These are phyloP conservation scores for Loxodonta africana DNA, from an alignment of 2,113 vertebrate species.

Conservation along the genomic window DNA sequence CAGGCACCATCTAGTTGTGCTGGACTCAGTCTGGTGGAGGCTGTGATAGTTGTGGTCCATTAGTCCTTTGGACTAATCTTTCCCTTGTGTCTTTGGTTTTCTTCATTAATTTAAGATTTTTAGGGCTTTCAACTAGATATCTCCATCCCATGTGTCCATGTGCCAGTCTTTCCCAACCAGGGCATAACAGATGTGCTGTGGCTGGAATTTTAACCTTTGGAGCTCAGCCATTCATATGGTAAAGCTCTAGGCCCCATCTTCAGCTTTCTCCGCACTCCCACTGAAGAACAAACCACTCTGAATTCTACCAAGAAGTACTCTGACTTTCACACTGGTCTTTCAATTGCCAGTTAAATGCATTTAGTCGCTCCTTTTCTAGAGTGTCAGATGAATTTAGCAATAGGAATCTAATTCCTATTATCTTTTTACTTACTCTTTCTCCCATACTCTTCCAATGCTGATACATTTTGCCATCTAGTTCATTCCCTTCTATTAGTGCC, in stretches of 20 bases:
- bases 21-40: too few relatives aligned
- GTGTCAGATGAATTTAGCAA: neutral
- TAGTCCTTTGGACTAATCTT: too few relatives aligned
- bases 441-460: neutral
- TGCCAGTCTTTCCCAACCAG: neutral
- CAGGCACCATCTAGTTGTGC: too few relatives aligned
- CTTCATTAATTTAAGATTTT: neutral
- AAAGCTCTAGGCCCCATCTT: neutral
- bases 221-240: neutral
- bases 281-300: neutral
- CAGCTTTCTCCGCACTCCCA: neutral
- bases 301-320: neutral
- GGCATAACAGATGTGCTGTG: neutral
- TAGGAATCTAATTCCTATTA: neutral
- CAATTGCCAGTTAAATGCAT: neutral
- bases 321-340: neutral
- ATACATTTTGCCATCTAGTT: neutral
- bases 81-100: too few relatives aligned
- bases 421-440: neutral
- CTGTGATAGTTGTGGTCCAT: too few relatives aligned
- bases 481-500: neutral
- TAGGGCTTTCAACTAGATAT: neutral
- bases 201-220: neutral
- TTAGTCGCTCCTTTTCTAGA: conserved; percentile 11
- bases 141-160: neutral